Evolutionary conservation across 2,113 vertebrate genomes (phyloP), one percentile per base, ranked within the genome.

Genomic region (Alligator sinensis): DNA sequence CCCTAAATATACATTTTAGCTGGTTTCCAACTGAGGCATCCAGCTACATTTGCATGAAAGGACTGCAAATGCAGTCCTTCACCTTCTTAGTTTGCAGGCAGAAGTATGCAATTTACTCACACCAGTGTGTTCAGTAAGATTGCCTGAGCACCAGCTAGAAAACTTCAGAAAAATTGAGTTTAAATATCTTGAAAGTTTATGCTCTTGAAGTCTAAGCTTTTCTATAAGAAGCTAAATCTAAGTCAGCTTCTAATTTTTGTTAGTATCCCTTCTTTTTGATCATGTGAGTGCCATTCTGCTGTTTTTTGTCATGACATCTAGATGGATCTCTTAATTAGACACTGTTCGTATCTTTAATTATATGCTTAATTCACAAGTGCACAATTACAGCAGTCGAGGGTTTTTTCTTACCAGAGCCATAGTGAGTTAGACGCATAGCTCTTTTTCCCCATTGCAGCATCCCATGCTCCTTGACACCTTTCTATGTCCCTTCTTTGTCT

Each of bases 301-400:
- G 86, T 8, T 28, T 75, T 78, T 12, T 55, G n/a, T 47, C 60
- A 18, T 1, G 1, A 21, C 17, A 5, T 64, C 38, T 12, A 70
- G 63, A 54, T 76, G 72, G 38, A 1, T 60, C 22, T 68, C 59
- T 54, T 66, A 4, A 14, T 27, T 18, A 80, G 72, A 19, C 11
- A 3, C 19, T 64, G 3, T 70, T 8, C 58, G 38, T 60, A 38
- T 25, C 61, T 74, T 70, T 10, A 1, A 2, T 18, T 34, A 1
- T 16, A 30, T 63, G 27, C 9, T 74, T 15, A 84, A 66, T 61
- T 25, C 30, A 15, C 24, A 57, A 2, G 22, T 80, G 64, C 16
- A 3, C 0, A 0, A 0, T 57, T 61, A 74, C 19, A 61, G 2
- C 1, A 0, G 2, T 66, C 30, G 55, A 34, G 66, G 25, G 24